Evolutionary conservation across 2,888 invertebrate genomes (phyloP), one percentile per base, ranked within the genome.

Genomic region (Synergus laeviventris): DNA sequence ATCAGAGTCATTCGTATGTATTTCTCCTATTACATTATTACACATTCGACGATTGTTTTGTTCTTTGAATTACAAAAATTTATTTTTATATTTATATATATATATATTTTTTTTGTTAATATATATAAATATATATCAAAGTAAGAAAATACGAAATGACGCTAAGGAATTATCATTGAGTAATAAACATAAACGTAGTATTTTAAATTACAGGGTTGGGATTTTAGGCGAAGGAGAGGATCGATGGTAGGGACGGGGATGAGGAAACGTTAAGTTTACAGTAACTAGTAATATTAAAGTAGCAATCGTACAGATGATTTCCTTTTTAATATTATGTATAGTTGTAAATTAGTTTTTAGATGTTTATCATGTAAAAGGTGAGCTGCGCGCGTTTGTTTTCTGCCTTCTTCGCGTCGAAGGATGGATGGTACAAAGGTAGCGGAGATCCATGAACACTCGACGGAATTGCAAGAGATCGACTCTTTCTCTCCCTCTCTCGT

Each of bases 101-200:
- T 80, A 73, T 79, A 75, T 80, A 24, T 42, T 7, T 39, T 49
- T 70, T 76, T 21, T 36, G 31, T 84, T 81, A 78, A 86, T 86
- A 81, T 85, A 83, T 87, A 84, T 85, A 81, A 86, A 84, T 87
- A 84, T 84, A 87, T 89, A 90, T 86, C 88, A 91, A 90, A 90
- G 90, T 91, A 91, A 91, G 90, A 91, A 91, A 91, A 90, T 90
- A 91, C 87, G 90, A 90, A 90, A 90, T 86, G 87, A 89, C 89
- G 86, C 87, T 89, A 87, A 87, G 87, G 85, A 88, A 89, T 87
- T 87, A 86, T 87, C 84, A 85, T 88, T 86, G 84, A 86, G 83
- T 86, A 84, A 87, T 85, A 84, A 90, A 89, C 87, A 84, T 86
- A 89, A 90, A 87, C 85, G 83, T 84, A 82, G 81, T 81, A 83